Conservation (phyloP, 2,797 vertebrate species). For the Rhinophrynus dorsalis region DNA sequence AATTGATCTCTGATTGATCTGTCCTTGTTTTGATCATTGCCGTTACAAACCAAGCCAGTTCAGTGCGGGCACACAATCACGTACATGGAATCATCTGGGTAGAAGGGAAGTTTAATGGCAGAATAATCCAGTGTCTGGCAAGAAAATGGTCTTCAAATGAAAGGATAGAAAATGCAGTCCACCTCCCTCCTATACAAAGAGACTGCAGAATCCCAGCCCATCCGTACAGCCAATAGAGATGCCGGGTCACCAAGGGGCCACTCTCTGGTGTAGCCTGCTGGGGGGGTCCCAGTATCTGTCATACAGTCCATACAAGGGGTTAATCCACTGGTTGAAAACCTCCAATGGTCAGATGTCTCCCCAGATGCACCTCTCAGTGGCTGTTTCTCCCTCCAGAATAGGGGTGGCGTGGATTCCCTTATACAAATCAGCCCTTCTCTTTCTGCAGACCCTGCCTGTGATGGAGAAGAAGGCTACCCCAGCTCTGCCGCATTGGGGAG, state of each 20-base stretch:
- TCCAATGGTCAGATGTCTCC: background rate
- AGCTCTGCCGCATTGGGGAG: constrained; percentile 33
- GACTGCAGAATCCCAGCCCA: background rate
- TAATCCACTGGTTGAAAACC: background rate
- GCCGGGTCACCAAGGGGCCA: background rate
- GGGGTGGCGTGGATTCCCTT: background rate
- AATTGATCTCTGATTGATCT: constrained; percentile 11
- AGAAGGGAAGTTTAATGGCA: too few relatives aligned
- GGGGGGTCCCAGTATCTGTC: background rate
- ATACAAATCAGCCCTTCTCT: background rate
- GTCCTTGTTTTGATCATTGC: constrained; percentile 8
- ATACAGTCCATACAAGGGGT: background rate
- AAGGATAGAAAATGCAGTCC: background rate
- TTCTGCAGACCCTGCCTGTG: background rate
- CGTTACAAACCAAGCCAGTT: too few relatives aligned
- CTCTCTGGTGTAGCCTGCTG: too few relatives aligned
- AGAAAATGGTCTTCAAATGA: too few relatives aligned
- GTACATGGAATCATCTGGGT: too few relatives aligned
- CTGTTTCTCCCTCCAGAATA: background rate
- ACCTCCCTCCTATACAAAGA: background rate
- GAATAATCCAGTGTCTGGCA: too few relatives aligned
- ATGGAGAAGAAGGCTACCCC: background rate
- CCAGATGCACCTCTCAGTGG: background rate
- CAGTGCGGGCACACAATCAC: too few relatives aligned
- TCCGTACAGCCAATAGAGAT: too few relatives aligned